Evolutionary conservation across 1,140 invertebrate genomes (phyloP).

Genomic region (Belonocnema kinseyi): DNA sequence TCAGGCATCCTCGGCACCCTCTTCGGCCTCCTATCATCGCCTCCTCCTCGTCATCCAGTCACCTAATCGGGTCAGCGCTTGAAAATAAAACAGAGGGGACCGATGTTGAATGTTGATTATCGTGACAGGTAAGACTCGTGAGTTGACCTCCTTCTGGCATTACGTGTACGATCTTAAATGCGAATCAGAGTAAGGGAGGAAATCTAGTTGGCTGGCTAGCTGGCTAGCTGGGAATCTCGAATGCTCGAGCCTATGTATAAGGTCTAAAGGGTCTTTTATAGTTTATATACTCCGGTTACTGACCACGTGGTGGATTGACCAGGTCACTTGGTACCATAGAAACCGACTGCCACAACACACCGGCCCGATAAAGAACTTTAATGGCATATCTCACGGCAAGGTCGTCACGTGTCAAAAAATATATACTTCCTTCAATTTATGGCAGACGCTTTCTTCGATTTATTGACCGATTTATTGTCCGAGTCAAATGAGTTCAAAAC

Average conservation of each 20-base stretch:
- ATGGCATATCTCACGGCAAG: slow-evolving; percentile 62
- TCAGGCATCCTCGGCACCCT: slow-evolving; percentile 56
- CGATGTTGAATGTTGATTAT: slow-evolving; percentile 58
- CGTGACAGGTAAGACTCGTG: slow-evolving; percentile 52
- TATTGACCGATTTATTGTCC: background rate
- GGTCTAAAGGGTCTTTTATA: slow-evolving; percentile 20
- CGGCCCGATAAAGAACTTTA: slow-evolving; percentile 52
- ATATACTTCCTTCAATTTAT: slow-evolving; percentile 37
- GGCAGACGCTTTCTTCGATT: slow-evolving; percentile 21
- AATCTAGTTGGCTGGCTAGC: background rate
- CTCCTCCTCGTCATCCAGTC: slow-evolving; percentile 22
- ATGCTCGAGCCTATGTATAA: slow-evolving; percentile 38
- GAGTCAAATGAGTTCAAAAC: background rate
- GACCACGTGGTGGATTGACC: slow-evolving; percentile 74
- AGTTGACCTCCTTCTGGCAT: slow-evolving; percentile 35
- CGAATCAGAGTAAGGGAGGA: slow-evolving; percentile 43
- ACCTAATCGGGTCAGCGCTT: slow-evolving; percentile 49
- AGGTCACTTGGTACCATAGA: slow-evolving; percentile 72
- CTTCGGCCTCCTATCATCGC: slow-evolving; percentile 35
- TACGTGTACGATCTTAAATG: slow-evolving; percentile 49
- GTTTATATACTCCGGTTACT: slow-evolving; percentile 40
- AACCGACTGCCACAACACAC: slow-evolving; percentile 68
- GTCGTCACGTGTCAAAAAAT: slow-evolving; percentile 55
- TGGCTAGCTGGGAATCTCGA: slow-evolving; percentile 43
- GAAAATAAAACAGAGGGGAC: slow-evolving; percentile 45